phyloP scores from a whole-genome alignment of 2,113 vertebrate genomes.

The Saguinus midas region DNA sequence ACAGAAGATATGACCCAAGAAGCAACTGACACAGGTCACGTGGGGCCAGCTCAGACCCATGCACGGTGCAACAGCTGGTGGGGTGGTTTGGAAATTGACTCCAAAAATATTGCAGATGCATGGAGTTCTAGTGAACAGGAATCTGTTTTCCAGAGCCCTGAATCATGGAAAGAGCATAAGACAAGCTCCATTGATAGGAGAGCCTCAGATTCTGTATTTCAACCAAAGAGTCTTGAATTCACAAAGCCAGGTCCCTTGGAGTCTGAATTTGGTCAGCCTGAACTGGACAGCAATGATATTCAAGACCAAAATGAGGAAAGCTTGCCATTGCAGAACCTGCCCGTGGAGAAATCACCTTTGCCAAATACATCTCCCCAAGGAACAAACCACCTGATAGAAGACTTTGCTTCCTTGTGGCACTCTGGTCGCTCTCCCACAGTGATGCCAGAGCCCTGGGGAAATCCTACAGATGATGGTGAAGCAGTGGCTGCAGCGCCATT shows the following conservation, averaged over 20 bases:
- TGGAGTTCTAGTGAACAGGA: slow-evolving; percentile 87
- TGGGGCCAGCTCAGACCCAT: slow-evolving; percentile 83
- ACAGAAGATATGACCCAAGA: slow-evolving; percentile 88
- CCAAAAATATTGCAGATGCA: slow-evolving; percentile 79
- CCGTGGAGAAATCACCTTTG: background rate
- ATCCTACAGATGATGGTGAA: slow-evolving; percentile 24
- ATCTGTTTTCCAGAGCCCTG: slow-evolving; percentile 84
- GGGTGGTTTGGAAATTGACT: slow-evolving; percentile 89
- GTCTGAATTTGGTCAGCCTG: slow-evolving; percentile 63
- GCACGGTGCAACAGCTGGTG: slow-evolving; percentile 87
- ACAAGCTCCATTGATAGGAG: slow-evolving; percentile 76
- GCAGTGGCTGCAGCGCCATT: slow-evolving; percentile 47
- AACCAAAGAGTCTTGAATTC: slow-evolving; percentile 77
- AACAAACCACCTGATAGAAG: slow-evolving; percentile 76
- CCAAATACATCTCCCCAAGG: slow-evolving; percentile 59
- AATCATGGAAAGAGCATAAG: slow-evolving; percentile 82
- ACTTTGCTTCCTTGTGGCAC: slow-evolving; percentile 78
- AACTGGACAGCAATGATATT: background rate
- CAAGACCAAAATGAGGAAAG: slow-evolving; percentile 51
- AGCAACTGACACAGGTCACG: slow-evolving; percentile 83
- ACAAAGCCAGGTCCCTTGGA: slow-evolving; percentile 76
- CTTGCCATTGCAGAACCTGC: slow-evolving; percentile 50
- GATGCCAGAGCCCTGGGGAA: slow-evolving; percentile 76
- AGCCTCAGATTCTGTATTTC: slow-evolving; percentile 82
- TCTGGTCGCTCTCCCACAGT: slow-evolving; percentile 45